Percentiles rank a stretch among this genome's conserved stretches.
Conservation (phyloP, 1,140 invertebrate genomes). For the Drosophila fuyamai region DNA sequence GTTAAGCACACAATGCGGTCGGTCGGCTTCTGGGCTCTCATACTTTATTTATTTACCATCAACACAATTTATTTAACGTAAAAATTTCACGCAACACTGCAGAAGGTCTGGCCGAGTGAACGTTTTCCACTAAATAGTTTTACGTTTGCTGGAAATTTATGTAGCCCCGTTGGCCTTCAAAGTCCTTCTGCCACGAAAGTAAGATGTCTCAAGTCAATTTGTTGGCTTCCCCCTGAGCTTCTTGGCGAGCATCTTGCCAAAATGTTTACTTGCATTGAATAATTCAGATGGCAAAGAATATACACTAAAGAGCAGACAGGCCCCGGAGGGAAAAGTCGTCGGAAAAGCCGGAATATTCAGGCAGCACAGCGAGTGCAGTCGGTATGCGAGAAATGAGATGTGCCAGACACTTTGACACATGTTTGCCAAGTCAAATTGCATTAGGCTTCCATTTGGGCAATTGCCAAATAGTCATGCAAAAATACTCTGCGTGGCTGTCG, state of each 20-base stretch:
- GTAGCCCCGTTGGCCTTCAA: slow-evolving; percentile 12
- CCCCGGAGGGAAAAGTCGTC: slow-evolving; percentile 3
- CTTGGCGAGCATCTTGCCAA: slow-evolving; percentile 38
- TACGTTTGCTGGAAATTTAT: slow-evolving; percentile 66
- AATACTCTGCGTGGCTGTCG: background rate
- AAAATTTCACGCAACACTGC: slow-evolving; percentile 53
- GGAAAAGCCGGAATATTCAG: slow-evolving; percentile 26
- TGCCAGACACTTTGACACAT: slow-evolving; percentile 57
- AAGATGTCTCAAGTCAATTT: slow-evolving; percentile 71
- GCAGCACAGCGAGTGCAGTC: slow-evolving; percentile 46
- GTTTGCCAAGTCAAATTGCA: slow-evolving; percentile 53
- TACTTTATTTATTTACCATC: slow-evolving; percentile 61
- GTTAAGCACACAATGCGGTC: slow-evolving; percentile 51
- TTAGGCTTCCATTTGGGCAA: slow-evolving; percentile 51
- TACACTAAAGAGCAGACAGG: slow-evolving; percentile 23
- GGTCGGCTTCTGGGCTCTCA: slow-evolving; percentile 30
- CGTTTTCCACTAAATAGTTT: slow-evolving; percentile 77
- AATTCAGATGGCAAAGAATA: slow-evolving; percentile 43
- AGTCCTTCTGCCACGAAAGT: slow-evolving; percentile 7
- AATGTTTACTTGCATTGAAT: slow-evolving; percentile 67
- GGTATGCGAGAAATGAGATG: slow-evolving; percentile 31
- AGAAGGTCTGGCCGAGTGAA: slow-evolving; percentile 18
- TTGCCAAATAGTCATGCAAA: slow-evolving; percentile 37
- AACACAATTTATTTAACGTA: slow-evolving; percentile 63
- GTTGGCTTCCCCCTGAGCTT: slow-evolving; percentile 45